Base-by-base conservation (phyloP, 2,888 invertebrate genomes). In the Neoaliturus tenellus region DNA sequence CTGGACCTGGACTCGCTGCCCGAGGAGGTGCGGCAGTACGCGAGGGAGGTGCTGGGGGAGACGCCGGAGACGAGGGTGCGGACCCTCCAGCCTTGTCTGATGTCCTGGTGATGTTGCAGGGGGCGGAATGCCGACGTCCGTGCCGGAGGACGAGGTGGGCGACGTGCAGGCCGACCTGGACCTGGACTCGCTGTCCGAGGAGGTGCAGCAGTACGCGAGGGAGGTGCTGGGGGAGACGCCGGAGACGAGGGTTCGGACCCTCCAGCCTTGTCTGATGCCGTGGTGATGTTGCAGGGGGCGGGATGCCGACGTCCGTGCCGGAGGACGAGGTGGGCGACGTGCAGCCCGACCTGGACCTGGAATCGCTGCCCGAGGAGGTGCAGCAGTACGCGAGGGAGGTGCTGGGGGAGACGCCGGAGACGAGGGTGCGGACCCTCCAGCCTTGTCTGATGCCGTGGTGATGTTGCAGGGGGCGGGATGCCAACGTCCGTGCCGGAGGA, bases 321-420 rank as follows among this genome's bases (percentile, higher is more conserved):
- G 62, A 86, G 48, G 87, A 85, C 35, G 86, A 87, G 28, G 85
- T 88, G 31, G 93, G 93, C 81, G 93, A 93, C 88, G 90, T 90
- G 10, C 90, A 92, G 86, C 92, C 93, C 71, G 92, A 93, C 82
- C 89, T 96, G 88, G 94, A 96, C 86, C 89, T 96, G 51, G 92
- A 92, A 0, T 94, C 94, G 88, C 93, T 95, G 0, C 92, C 95
- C 0, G 92, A 93, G 80, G 93, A 95, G 85, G 90, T 96, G 25
- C 89, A 93, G 87, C 93, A 95, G 87, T 94, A 95, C 89, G 95
- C 96, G 0, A 91, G 93, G 81, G 92, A 93, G 86, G 92, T 94
- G 87, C 91, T 94, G 48, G 95, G 95, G 0, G 96, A 97, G 90
- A 93, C 94, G 87, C 94, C 95, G 0, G 94, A 94, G 89, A 94